Percentiles rank a stretch among this genome's conserved stretches.
Conservation (phyloP, 2,888 invertebrate genomes). For the Ectemnius cavifrons region DNA sequence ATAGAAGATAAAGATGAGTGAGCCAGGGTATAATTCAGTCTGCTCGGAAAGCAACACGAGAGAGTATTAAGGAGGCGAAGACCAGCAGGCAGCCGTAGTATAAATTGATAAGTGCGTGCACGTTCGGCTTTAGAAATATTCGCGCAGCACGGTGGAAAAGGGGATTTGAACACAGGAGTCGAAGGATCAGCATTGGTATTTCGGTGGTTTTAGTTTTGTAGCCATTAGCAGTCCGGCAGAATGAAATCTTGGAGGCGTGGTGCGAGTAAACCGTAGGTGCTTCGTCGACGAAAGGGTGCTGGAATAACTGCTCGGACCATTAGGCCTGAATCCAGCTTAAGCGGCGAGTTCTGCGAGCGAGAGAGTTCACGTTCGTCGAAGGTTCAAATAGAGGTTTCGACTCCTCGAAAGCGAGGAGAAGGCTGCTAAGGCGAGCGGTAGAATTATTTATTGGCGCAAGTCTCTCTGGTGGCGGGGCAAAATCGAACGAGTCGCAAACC, state of each 20-base stretch:
- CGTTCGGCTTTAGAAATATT: neutral
- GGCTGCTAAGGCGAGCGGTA: constrained; percentile 3
- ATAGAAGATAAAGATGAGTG: too few relatives aligned
- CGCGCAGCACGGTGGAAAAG: neutral
- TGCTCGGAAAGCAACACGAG: neutral
- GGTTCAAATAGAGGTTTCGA: neutral
- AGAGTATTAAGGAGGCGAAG: neutral
- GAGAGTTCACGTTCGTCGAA: neutral
- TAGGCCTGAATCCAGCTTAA: constrained; percentile 69
- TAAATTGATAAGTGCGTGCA: neutral
- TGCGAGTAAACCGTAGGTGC: constrained; percentile 4
- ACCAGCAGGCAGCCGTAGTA: neutral
- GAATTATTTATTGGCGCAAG: constrained; percentile 68
- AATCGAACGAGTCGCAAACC: constrained; percentile 58
- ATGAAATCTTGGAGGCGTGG: constrained; percentile 50
- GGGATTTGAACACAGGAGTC: neutral
- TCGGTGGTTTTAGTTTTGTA: constrained; percentile 46
- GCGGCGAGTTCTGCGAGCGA: constrained; percentile 35
- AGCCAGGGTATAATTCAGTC: too few relatives aligned
- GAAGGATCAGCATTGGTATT: constrained; percentile 30
- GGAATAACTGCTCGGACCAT: constrained; percentile 69
- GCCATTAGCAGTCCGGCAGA: constrained; percentile 64
- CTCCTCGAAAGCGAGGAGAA: constrained; percentile 3
- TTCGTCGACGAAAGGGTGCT: constrained; percentile 21
- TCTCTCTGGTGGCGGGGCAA: constrained; percentile 55